Conservation (phyloP, 2,888 invertebrate genomes). For the Nymphalis c-album region DNA sequence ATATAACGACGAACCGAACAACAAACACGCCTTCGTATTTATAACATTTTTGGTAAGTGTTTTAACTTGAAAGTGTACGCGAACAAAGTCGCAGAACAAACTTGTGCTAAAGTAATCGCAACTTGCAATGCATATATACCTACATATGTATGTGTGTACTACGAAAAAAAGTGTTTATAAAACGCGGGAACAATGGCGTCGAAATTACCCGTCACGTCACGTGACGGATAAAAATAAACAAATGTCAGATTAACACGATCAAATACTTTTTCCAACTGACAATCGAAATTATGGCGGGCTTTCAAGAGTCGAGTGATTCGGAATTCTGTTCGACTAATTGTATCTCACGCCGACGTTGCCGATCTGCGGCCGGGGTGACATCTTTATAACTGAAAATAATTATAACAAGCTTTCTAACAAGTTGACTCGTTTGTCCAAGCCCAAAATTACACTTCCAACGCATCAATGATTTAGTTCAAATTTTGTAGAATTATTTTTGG, state of each 20-base stretch:
- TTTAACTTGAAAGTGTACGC: background rate
- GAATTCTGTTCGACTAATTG: conserved; percentile 3
- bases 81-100: background rate
- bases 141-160: too few relatives aligned
- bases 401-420: too few relatives aligned
- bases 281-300: conserved; percentile 2
- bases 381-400: background rate
- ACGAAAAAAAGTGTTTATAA: background rate
- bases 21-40: too few relatives aligned
- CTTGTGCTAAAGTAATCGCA: background rate
- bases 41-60: too few relatives aligned
- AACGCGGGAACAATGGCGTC: conserved; percentile 10
- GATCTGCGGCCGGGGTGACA: background rate
- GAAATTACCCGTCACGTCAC: conserved; percentile 2
- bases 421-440: too few relatives aligned
- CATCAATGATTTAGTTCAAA: too few relatives aligned
- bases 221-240: conserved; percentile 9
- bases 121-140: background rate
- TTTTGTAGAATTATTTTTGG: too few relatives aligned
- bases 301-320: background rate
- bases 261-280: conserved; percentile 10
- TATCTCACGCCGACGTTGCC: conserved; percentile 3
- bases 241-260: background rate
- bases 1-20: too few relatives aligned
- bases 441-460: too few relatives aligned